These are phyloP conservation scores for Nyctalus aviator DNA, from an alignment of 2,797 vertebrate genomes.

Conservation along the genomic window DNA sequence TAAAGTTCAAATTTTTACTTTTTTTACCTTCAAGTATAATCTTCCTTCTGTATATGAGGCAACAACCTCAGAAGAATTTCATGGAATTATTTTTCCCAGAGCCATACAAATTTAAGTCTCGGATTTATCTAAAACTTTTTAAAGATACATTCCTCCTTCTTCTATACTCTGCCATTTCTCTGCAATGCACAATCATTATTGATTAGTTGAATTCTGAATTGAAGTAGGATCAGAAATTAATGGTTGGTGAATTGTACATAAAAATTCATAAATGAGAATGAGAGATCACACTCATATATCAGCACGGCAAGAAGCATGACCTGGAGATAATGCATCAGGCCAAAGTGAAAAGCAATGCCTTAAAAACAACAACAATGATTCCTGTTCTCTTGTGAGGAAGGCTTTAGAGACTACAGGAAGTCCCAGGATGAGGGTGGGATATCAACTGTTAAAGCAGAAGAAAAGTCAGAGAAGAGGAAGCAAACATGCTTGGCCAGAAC, in stretches of 20 bases:
- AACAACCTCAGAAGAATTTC: conserved; percentile 28
- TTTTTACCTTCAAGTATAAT: conserved; percentile 1
- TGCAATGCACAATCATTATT: conserved; percentile 45
- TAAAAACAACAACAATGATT: conserved; percentile 3
- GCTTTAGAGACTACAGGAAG: neutral
- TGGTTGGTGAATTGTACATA: neutral
- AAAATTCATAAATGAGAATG: conserved; percentile 63
- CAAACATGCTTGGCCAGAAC: neutral
- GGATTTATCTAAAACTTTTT: conserved; percentile 29
- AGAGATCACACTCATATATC: neutral
- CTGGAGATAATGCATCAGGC: neutral
- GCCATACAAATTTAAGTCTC: conserved; percentile 46
- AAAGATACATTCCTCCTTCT: conserved; percentile 46
- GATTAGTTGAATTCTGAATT: conserved; percentile 57
- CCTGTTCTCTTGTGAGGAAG: neutral
- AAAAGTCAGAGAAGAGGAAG: neutral
- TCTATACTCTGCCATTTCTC: neutral
- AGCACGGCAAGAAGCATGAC: neutral
- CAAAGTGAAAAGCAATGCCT: conserved; percentile 15
- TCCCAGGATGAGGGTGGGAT: neutral
- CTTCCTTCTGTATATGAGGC: neutral
- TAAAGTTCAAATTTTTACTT: neutral
- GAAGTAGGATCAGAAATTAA: conserved; percentile 55
- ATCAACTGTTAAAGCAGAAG: neutral
- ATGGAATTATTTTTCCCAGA: conserved; percentile 30